Conservation (phyloP, 2,113 vertebrate species). For the Seriola aureovittata region DNA sequence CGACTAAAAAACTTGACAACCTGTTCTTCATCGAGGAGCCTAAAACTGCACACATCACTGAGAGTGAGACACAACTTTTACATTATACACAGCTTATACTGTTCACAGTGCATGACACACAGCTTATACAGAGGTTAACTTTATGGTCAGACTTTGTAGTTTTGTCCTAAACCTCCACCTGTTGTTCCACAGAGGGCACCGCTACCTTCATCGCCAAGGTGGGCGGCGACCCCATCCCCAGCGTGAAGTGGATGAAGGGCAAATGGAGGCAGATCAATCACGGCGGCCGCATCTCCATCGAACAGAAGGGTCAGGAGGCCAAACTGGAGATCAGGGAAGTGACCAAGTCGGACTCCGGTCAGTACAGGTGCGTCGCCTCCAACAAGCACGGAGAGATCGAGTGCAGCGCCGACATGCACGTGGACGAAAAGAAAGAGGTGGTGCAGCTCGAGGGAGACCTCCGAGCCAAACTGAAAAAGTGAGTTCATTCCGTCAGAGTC, state of each 20-base stretch:
- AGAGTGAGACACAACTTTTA: conserved; percentile 88
- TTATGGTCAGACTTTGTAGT: not conserved
- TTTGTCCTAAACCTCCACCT: not conserved
- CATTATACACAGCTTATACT: not conserved
- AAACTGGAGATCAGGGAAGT: conserved; percentile 92
- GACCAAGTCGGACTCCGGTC: conserved; percentile 92
- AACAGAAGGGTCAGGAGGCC: conserved; percentile 92
- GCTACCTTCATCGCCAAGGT: conserved; percentile 98
- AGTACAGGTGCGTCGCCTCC: conserved; percentile 92
- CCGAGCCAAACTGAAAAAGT: conserved; percentile 96
- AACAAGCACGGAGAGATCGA: conserved; percentile 95
- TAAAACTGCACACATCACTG: conserved; percentile 86
- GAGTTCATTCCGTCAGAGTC: conserved; percentile 38
- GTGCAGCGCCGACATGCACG: conserved; percentile 88
- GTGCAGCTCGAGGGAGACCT: conserved; percentile 89
- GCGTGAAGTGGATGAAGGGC: conserved; percentile 98
- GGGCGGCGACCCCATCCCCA: conserved; percentile 97
- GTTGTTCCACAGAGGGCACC: conserved; percentile 85
- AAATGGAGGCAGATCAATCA: conserved; percentile 98
- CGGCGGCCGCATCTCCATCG: conserved; percentile 92
- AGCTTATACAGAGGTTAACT: not conserved
- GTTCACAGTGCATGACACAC: not conserved
- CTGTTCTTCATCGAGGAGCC: conserved; percentile 96
- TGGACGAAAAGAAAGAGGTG: conserved; percentile 90
- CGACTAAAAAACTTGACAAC: conserved; percentile 88